Percentiles rank a stretch among this genome's conserved stretches.
phyloP scores from a whole-genome alignment of 2,888 invertebrate genomes.

The Drosophila mercatorum region DNA sequence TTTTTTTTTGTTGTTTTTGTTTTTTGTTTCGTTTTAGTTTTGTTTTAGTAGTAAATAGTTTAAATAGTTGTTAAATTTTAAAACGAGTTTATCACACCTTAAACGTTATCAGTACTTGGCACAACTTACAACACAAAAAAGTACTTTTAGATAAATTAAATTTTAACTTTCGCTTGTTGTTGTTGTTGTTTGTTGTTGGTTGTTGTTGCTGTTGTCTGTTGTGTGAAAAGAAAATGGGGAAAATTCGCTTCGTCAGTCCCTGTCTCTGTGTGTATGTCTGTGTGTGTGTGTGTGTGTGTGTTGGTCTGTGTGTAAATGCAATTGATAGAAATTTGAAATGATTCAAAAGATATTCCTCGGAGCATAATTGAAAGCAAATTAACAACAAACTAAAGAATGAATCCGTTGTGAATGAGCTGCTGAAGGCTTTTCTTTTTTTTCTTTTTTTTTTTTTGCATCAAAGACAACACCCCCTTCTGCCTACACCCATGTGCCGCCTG shows the following conservation, averaged over 20 bases:
- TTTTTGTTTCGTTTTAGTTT: slow-evolving; percentile 32
- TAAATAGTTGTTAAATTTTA: slow-evolving; percentile 77
- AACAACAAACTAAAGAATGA: slow-evolving; percentile 2
- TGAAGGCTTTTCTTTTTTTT: neutral
- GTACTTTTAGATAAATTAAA: slow-evolving; percentile 64
- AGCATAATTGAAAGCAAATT: slow-evolving; percentile 1
- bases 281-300: slow-evolving; percentile 10
- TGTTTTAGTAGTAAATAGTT: slow-evolving; percentile 67
- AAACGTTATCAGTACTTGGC: slow-evolving; percentile 85
- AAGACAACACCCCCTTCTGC: slow-evolving; percentile 30
- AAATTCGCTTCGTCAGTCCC: slow-evolving; percentile 14
- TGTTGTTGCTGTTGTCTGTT: slow-evolving; percentile 6
- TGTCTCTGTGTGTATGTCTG: slow-evolving; percentile 17
- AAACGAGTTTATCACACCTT: slow-evolving; percentile 85
- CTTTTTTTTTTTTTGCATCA: slow-evolving; percentile 3
- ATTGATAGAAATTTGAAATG: slow-evolving; percentile 14
- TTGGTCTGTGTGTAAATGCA: slow-evolving; percentile 16
- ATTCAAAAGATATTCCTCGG: slow-evolving; percentile 5
- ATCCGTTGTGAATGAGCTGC: slow-evolving; percentile 24
- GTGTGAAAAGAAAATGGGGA: slow-evolving; percentile 28
- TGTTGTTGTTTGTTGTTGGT: slow-evolving; percentile 9
- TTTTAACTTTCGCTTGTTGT: slow-evolving; percentile 48
- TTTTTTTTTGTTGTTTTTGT: slow-evolving; percentile 35
- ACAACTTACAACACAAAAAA: slow-evolving; percentile 83
- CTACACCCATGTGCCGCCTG: slow-evolving; percentile 23